Evolutionary conservation across 1,140 invertebrate species (phyloP), one percentile per base, ranked within the genome.

Genomic region (Drosophila nigrodunni): DNA sequence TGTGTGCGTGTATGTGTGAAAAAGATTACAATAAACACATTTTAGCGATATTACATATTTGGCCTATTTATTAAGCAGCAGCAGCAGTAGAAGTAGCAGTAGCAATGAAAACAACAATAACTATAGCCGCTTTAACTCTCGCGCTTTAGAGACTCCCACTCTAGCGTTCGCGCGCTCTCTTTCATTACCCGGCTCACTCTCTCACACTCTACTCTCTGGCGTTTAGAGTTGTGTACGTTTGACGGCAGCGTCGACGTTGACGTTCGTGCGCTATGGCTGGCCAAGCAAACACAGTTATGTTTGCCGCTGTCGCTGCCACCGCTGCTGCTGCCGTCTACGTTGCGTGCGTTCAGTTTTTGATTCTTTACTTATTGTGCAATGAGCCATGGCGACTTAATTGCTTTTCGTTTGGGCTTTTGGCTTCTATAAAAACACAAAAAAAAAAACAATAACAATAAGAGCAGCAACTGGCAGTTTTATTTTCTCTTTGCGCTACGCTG

Each of bases 21-120:
- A 86, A 88, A 87, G 83, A 88, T 88, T 88, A 88, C 83, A 88
- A 89, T 88, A 88, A 88, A 83, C 80, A 88, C 83, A 88, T 88
- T 88, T 89, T 89, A 89, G 83, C 83, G 78, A 88, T 88, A 88
- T 88, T 88, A 88, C 85, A 89, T 89, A 89, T 89, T 89, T 89
- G 85, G 80, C 85, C 85, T 89, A 89, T 89, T 89, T 89, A 89
- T 89, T 89, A 88, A 88, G 65, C 62, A 79, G 65, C 62, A 60
- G 68, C 55, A 72, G 18, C 65, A 77, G 25, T 30, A 30, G 25
- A 30, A 30, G 25, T 30, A 88, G 65, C 62, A 79, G 65, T 55
- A 60, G 39, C 57, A 55, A 61, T 49, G 60, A 25, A 60, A 77
- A 58, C 72, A 68, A 58, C 50, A 68, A 59, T 46, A 59, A 66